Evolutionary conservation across 2,888 invertebrate genomes (phyloP).

Genomic region (Sarcophaga rosellei): DNA sequence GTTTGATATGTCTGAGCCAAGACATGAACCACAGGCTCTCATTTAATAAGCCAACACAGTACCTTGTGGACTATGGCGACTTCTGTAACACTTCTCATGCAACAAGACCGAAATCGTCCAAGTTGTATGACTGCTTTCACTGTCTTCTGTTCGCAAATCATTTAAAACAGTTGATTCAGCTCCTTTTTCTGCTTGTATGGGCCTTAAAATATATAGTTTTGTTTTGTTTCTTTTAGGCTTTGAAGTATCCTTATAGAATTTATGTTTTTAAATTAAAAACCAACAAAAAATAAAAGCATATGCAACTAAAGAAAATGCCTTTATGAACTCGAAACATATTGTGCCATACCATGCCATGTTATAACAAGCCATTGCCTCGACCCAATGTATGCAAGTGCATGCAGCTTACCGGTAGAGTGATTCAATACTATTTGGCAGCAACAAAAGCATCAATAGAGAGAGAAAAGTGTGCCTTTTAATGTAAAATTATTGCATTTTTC

Average conservation of each 20-base stretch:
- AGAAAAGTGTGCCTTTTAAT: neutral
- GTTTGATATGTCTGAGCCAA: no score
- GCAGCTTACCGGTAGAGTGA: neutral
- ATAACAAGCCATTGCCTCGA: neutral
- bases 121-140: no score
- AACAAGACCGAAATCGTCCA: no score
- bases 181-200: neutral
- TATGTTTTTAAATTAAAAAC: conserved; percentile 22
- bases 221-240: neutral
- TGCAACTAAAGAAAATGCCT: conserved; percentile 7
- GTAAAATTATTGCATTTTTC: conserved; percentile 43
- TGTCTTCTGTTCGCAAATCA: no score
- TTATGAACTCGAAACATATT: conserved; percentile 19
- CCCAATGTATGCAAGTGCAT: neutral
- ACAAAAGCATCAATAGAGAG: neutral
- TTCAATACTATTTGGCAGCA: neutral
- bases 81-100: no score
- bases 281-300: no score
- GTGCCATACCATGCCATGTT: neutral
- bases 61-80: no score
- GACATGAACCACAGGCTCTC: no score
- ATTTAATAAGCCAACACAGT: no score
- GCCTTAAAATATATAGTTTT: neutral
- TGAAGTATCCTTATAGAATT: conserved; percentile 12
- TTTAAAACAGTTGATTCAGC: no score